Evolutionary conservation across 2,113 vertebrate genomes (phyloP).

Genomic region (Saccopteryx bilineata): DNA sequence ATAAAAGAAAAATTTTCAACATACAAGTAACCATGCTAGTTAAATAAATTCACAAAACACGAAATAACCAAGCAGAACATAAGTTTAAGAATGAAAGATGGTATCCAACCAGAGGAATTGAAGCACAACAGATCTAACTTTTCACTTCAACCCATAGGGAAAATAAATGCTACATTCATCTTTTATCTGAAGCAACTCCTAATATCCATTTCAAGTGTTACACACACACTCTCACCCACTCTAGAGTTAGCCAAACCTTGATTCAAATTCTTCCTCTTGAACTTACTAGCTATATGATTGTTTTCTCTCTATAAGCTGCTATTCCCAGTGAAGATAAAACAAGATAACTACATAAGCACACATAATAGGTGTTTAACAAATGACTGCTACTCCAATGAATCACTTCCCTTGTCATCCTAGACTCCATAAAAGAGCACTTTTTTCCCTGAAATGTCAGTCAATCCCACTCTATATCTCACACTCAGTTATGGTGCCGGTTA

Average conservation of each 20-base stretch:
- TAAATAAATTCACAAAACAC: constrained; percentile 51
- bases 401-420: neutral
- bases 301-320: constrained; percentile 6
- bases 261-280: constrained; percentile 19
- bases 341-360: neutral
- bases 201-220: neutral
- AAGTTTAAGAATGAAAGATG: neutral
- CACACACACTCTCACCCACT: neutral
- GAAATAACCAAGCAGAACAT: constrained; percentile 53
- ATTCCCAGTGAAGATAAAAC: neutral
- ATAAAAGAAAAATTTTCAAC: constrained; percentile 5
- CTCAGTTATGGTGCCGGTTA: neutral
- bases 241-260: neutral
- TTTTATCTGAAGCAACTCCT: constrained; percentile 56
- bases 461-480: neutral
- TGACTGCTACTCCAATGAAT: neutral
- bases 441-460: neutral
- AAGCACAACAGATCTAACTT: constrained; percentile 38
- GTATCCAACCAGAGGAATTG: constrained; percentile 36
- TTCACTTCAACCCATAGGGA: neutral
- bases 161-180: neutral
- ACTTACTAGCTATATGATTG: neutral
- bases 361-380: neutral
- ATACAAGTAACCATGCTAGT: constrained; percentile 5
- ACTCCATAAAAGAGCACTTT: neutral